These are phyloP conservation scores for Zoanthus solanderi DNA, from an alignment of 92 coral and sea anemone species.

Conservation along the genomic window DNA sequence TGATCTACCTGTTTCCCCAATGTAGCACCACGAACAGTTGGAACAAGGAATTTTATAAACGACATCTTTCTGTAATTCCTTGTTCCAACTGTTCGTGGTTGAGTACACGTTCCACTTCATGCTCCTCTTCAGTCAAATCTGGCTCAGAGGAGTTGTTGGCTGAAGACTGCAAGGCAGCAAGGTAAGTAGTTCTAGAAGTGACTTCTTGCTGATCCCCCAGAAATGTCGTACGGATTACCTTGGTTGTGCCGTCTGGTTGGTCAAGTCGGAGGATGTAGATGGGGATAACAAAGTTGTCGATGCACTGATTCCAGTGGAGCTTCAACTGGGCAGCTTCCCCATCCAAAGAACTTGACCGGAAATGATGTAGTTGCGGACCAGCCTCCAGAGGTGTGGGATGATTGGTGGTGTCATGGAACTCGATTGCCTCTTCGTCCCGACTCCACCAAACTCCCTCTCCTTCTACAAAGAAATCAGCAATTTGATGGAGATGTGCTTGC, in stretches of 20 bases:
- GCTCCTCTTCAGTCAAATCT: neutral
- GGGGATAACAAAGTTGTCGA: slow-evolving; percentile 42
- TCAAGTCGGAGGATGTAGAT: slow-evolving; percentile 53
- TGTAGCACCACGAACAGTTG: too few relatives aligned
- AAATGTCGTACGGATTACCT: slow-evolving; percentile 16
- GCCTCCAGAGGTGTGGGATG: slow-evolving; percentile 36
- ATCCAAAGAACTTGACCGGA: slow-evolving; percentile 48
- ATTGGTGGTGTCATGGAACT: slow-evolving; percentile 52
- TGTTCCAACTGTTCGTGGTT: too few relatives aligned
- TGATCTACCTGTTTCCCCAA: too few relatives aligned
- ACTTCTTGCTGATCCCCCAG: slow-evolving; percentile 6
- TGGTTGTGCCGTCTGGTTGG: slow-evolving; percentile 52
- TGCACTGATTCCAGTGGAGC: slow-evolving; percentile 49
- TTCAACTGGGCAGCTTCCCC: slow-evolving; percentile 55
- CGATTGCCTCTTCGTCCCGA: slow-evolving; percentile 47
- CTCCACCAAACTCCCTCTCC: slow-evolving; percentile 62
- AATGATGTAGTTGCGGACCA: slow-evolving; percentile 61
- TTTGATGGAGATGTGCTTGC: slow-evolving; percentile 59
- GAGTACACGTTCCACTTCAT: neutral
- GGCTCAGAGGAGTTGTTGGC: neutral
- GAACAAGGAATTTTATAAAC: too few relatives aligned
- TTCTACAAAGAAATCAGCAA: slow-evolving; percentile 55
- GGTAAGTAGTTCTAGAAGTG: neutral
- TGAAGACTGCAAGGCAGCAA: neutral
- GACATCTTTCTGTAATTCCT: too few relatives aligned